phyloP scores from a whole-genome alignment of 2,888 invertebrate species.

The Sisyra terminalis region DNA sequence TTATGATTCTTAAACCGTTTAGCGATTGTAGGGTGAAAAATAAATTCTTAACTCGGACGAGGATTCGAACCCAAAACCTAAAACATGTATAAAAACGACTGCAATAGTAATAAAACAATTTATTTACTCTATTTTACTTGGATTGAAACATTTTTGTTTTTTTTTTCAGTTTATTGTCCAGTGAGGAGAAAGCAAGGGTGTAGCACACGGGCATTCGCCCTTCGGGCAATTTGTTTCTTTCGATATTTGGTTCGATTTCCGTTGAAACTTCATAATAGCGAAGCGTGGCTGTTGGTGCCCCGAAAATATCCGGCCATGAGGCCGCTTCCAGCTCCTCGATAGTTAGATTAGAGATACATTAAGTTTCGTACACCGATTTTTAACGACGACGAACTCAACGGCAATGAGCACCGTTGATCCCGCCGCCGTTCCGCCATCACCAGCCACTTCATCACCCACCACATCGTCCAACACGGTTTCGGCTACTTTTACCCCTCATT shows the following conservation, averaged over 20 bases:
- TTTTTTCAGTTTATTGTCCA: not conserved
- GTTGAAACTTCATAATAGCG: too few species aligned
- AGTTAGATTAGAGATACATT: not conserved
- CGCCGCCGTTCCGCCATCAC: not conserved
- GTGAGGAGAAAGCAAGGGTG: not conserved
- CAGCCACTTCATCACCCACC: not conserved
- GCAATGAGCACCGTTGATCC: constrained; percentile 1
- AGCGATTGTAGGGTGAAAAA: too few species aligned
- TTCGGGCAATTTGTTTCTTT: too few species aligned
- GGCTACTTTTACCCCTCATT: not conserved
- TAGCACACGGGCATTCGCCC: too few species aligned
- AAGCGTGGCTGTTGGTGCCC: not conserved
- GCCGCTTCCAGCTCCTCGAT: constrained; percentile 1
- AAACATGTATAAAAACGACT: too few species aligned
- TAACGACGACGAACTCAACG: not conserved
- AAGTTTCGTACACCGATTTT: not conserved
- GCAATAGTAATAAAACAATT: too few species aligned
- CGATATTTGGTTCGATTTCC: too few species aligned
- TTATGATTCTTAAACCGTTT: too few species aligned
- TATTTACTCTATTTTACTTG: not conserved
- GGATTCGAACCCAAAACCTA: too few species aligned
- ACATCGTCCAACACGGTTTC: not conserved
- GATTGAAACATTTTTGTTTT: not conserved
- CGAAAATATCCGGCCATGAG: constrained; percentile 1
- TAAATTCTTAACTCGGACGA: too few species aligned